phyloP scores from a whole-genome alignment of 2,888 invertebrate species.

The Drosophila mettleri region DNA sequence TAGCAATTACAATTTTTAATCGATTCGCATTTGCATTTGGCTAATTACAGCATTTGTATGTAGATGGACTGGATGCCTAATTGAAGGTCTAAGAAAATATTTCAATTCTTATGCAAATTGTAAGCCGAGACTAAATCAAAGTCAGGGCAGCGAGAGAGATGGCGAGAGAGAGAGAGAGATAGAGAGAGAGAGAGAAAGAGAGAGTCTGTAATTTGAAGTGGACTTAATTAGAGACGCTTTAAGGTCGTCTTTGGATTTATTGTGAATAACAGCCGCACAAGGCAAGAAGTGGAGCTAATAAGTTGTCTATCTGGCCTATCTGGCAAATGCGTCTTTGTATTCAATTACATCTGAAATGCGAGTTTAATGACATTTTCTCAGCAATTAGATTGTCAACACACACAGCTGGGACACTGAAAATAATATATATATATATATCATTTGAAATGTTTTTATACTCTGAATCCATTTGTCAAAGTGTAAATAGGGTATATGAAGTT shows the following conservation, averaged over 20 bases:
- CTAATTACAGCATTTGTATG: constrained; percentile 29
- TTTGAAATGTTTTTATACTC: constrained; percentile 7
- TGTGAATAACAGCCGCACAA: constrained; percentile 1
- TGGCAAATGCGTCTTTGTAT: constrained; percentile 28
- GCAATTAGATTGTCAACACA: constrained; percentile 62
- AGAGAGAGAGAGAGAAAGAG: not conserved
- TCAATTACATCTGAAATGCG: constrained; percentile 58
- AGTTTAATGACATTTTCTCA: constrained; percentile 63
- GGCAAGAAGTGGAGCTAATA: constrained; percentile 4
- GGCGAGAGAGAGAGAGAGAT: not conserved
- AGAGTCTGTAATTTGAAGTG: constrained; percentile 26
- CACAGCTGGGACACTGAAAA: constrained; percentile 51
- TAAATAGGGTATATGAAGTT: not conserved
- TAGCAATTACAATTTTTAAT: constrained; percentile 22
- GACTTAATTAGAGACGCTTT: constrained; percentile 53
- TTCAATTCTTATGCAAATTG: constrained; percentile 67
- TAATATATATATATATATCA: constrained; percentile 24
- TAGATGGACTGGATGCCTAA: not conserved
- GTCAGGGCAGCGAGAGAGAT: constrained; percentile 17
- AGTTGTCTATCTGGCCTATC: constrained; percentile 11
- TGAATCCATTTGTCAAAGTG: not conserved
- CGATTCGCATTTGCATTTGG: constrained; percentile 24
- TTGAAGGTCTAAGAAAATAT: constrained; percentile 34
- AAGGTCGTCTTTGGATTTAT: constrained; percentile 45
- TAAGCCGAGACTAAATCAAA: constrained; percentile 21